Percentiles rank a stretch among this genome's conserved stretches.
phyloP scores from a whole-genome alignment of 2,797 vertebrate genomes.

The Coregonus ussuriensis region DNA sequence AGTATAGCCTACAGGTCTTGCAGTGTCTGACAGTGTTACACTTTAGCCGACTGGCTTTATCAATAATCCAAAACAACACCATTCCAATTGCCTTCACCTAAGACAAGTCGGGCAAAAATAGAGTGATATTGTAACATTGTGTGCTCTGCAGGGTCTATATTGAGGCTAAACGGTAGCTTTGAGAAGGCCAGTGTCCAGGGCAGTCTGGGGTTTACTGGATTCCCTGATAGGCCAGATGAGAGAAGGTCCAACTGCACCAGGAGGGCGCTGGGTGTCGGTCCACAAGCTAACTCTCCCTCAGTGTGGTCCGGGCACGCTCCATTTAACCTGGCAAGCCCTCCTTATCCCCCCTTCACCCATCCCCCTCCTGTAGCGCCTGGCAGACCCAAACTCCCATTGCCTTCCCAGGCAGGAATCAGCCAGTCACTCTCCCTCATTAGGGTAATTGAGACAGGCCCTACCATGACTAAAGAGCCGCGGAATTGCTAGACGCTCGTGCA shows the following conservation, averaged over 20 bases:
- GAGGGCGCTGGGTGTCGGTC: slow-evolving; percentile 59
- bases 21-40: not conserved
- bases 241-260: slow-evolving; percentile 56
- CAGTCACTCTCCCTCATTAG: slow-evolving; percentile 72
- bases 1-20: too few relatives aligned
- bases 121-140: slow-evolving; percentile 25
- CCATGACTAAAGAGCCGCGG: slow-evolving; percentile 67
- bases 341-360: slow-evolving; percentile 11
- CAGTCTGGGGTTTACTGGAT: slow-evolving; percentile 62
- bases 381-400: slow-evolving; percentile 43
- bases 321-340: slow-evolving; percentile 68
- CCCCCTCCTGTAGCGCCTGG: slow-evolving; percentile 14
- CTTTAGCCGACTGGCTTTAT: too few relatives aligned
- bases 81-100: not conserved
- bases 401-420: slow-evolving; percentile 45
- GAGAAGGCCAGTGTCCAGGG: slow-evolving; percentile 63
- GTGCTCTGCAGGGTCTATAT: slow-evolving; percentile 44
- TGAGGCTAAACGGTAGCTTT: slow-evolving; percentile 58
- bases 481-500: slow-evolving; percentile 63
- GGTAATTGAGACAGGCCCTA: slow-evolving; percentile 74
- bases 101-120: slow-evolving; percentile 7
- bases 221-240: slow-evolving; percentile 62
- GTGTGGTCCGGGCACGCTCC: slow-evolving; percentile 62
- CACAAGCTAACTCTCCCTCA: slow-evolving; percentile 65
- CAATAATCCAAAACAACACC: not conserved